Evolutionary conservation across 2,888 invertebrate species (phyloP), one percentile per base, ranked within the genome.

Genomic region (Drosophila borealis): DNA sequence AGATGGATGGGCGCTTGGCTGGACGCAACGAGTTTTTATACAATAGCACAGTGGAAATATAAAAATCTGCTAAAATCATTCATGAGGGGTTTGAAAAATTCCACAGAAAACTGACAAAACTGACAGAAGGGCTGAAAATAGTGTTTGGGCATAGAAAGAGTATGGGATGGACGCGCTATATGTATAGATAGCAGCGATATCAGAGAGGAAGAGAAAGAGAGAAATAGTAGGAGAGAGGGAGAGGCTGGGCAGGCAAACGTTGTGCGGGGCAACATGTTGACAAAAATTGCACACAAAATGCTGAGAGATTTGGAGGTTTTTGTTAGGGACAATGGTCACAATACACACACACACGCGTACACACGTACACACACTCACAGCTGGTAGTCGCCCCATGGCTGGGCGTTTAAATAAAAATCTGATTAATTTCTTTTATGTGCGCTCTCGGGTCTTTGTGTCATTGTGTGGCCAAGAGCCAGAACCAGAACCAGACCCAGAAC

Each of bases 351-450:
- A 72, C 54, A 55, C 44, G 45, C 39, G 41, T 37, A 67, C 13
- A 53, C 45, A 46, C 34, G 25, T n/a, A 29, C 14, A 46, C 14
- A 39, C 17, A 61, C 44, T 51, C n/a, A 33, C n/a, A 14, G 55
- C 21, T 60, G 62, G 44, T 62, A 56, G 69, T 78, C 81, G 72
- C 80, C 83, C 83, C 45, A 66, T 82, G 71, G 67, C 66, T 61
- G 84, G 78, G 84, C 86, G 89, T 88, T 88, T 88, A 88, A 86
- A 86, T 88, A 89, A 88, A 89, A 86, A 86, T 89, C 86, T 86
- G 86, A 86, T 89, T 88, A 86, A 86, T 86, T 86, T 86, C 80
- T 81, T 86, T 86, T 89, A 89, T 86, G 72, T 69, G 76, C 72
- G 70, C 77, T 68, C 37, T 55, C 51, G 81, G 88, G 83, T 81